These are phyloP conservation scores for Odobenus rosmarus DNA, from an alignment of 2,113 vertebrate genomes.

Conservation along the genomic window DNA sequence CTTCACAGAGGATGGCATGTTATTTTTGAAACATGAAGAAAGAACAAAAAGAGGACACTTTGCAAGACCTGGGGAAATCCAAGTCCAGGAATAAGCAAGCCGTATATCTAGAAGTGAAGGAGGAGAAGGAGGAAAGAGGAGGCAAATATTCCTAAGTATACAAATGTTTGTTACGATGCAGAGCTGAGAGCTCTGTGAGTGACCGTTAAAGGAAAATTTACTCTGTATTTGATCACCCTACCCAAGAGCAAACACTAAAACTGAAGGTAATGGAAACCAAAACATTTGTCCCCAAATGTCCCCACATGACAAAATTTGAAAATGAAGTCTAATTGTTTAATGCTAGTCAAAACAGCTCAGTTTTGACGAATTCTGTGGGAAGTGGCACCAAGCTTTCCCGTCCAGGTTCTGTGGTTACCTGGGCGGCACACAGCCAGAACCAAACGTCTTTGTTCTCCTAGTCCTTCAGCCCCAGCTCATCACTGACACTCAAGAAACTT, in stretches of 20 bases:
- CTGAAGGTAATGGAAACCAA: constrained; percentile 53
- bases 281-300: constrained; percentile 63
- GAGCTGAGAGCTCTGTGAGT: not conserved
- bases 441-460: not conserved
- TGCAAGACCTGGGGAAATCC: not conserved
- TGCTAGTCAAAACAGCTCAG: constrained; percentile 57
- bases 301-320: constrained; percentile 50
- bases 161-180: not conserved
- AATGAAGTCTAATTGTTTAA: constrained; percentile 58
- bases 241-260: constrained; percentile 32
- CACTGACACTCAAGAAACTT: not conserved
- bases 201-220: not conserved
- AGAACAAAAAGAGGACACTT: constrained; percentile 41
- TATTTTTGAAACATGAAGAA: constrained; percentile 37
- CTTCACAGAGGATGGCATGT: not conserved
- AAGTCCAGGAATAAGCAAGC: not conserved
- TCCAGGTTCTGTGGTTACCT: constrained; percentile 57
- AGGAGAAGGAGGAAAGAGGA: not conserved
- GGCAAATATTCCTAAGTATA: constrained; percentile 6
- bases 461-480: not conserved
- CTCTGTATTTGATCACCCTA: constrained; percentile 19
- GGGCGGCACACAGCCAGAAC: constrained; percentile 1
- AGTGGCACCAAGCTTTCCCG: not conserved
- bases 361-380: constrained; percentile 66
- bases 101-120: not conserved